Evolutionary conservation across 2,888 invertebrate species (phyloP).

Genomic region (Zonitis immaculata): DNA sequence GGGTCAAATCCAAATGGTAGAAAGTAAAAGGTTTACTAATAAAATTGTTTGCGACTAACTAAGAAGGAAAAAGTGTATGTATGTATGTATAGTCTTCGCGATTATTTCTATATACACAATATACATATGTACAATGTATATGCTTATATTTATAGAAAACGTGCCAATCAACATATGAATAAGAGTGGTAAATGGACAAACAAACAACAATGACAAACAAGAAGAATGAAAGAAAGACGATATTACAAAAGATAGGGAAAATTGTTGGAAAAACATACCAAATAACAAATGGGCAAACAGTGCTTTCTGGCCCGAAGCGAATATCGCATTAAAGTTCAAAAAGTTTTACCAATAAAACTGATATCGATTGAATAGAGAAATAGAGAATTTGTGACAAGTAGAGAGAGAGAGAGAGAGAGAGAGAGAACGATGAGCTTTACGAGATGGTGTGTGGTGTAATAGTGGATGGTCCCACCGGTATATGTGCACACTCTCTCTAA

Average conservation of each 20-base stretch:
- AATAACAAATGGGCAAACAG: constrained; percentile 27
- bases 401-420: background rate
- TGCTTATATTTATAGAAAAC: too few relatives aligned
- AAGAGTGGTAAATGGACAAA: constrained; percentile 15
- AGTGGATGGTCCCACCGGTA: background rate
- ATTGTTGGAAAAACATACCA: constrained; percentile 22
- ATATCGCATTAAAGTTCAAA: constrained; percentile 27
- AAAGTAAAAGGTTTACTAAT: background rate
- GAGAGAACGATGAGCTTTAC: background rate
- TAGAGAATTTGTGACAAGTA: too few relatives aligned
- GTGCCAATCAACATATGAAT: constrained; percentile 16
- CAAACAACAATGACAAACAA: constrained; percentile 26
- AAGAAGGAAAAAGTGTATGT: too few relatives aligned
- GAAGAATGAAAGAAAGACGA: too few relatives aligned
- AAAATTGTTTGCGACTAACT: too few relatives aligned
- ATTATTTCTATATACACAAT: too few relatives aligned
- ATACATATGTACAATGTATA: too few relatives aligned
- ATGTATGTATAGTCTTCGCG: too few relatives aligned
- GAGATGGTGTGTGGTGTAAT: too few relatives aligned
- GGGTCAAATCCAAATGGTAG: constrained; percentile 6
- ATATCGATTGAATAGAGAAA: constrained; percentile 22
- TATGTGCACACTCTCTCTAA: background rate
- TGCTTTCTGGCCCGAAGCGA: constrained; percentile 24
- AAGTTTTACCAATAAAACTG: constrained; percentile 27
- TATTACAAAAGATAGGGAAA: constrained; percentile 15